Evolutionary conservation across 2,888 invertebrate species (phyloP).

Genomic region (Caenorhabditis japonica): DNA sequence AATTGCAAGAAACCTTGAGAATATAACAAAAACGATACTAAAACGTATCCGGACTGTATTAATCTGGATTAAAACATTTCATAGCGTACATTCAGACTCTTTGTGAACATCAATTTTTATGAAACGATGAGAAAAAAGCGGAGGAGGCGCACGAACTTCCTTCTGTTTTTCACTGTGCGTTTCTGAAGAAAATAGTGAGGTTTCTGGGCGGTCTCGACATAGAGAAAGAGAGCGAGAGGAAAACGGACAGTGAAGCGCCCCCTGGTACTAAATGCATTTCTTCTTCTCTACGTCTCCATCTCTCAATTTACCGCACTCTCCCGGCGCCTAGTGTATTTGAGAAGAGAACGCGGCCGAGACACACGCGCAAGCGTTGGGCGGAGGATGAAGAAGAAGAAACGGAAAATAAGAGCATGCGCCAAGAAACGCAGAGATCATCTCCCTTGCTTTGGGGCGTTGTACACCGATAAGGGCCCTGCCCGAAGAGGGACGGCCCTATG

Average conservation of each 20-base stretch:
- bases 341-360: background rate
- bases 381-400: slow-evolving; percentile 9
- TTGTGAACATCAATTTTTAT: no score
- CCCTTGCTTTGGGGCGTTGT: background rate
- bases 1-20: no score
- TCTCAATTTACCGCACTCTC: background rate
- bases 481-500: no score
- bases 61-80: no score
- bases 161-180: slow-evolving; percentile 9
- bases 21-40: no score
- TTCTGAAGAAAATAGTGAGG: background rate
- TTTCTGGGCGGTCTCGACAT: background rate
- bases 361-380: background rate
- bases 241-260: background rate
- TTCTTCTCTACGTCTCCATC: background rate
- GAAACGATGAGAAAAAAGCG: no score
- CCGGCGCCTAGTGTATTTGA: background rate
- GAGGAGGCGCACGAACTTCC: no score
- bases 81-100: no score
- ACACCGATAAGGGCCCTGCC: no score
- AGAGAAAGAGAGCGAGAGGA: background rate
- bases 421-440: background rate
- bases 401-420: slow-evolving; percentile 6
- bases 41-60: no score
- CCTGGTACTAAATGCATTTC: slow-evolving; percentile 3